These are phyloP conservation scores for Coilia nasus DNA, from an alignment of 2,797 vertebrate genomes.

Conservation along the genomic window DNA sequence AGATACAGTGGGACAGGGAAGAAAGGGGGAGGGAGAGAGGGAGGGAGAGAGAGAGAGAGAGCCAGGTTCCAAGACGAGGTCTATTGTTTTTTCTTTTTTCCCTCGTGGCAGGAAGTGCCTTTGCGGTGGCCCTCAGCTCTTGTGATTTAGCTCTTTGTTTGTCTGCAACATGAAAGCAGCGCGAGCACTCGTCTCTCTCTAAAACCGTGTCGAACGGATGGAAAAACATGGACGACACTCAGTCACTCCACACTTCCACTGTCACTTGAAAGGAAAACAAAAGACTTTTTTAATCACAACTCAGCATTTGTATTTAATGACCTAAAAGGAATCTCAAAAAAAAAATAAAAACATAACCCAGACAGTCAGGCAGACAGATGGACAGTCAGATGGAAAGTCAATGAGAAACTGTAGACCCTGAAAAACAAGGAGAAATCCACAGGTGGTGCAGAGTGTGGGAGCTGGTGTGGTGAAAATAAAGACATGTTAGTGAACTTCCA, in stretches of 20 bases:
- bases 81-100: conserved; percentile 34
- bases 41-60: background rate
- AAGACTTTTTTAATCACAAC: background rate
- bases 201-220: background rate
- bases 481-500: no score
- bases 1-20: no score
- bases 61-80: background rate
- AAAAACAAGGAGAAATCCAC: no score
- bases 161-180: conserved; percentile 4
- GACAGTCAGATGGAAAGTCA: background rate
- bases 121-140: conserved; percentile 23
- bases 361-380: background rate
- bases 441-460: no score
- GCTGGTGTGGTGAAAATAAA: no score
- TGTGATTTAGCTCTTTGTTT: conserved; percentile 19
- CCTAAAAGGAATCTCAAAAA: background rate
- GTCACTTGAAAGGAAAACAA: background rate
- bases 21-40: background rate
- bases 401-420: no score
- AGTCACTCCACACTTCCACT: background rate
- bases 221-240: background rate
- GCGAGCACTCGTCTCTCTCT: background rate
- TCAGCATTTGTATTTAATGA: background rate
- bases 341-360: background rate
- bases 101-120: conserved; percentile 41